Percentiles rank a stretch among this genome's conserved stretches.
phyloP scores from a whole-genome alignment of 2,888 invertebrate genomes.

The Deladenus siricidicola region DNA sequence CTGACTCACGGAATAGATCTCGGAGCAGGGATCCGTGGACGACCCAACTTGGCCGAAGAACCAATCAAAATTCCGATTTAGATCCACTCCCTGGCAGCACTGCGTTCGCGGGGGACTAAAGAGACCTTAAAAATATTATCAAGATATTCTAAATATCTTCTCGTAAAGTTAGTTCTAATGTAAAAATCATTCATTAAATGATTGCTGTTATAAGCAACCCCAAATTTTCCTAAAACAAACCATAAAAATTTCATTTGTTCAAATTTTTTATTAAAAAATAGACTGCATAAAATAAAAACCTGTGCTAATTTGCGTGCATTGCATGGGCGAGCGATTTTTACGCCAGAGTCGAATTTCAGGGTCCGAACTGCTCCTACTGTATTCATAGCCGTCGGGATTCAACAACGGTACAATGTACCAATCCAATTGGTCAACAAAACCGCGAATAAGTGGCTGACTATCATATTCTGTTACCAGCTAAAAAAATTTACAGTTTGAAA shows the following conservation, averaged over 20 bases:
- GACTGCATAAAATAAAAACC: slow-evolving; percentile 24
- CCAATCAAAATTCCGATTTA: slow-evolving; percentile 53
- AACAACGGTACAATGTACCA: slow-evolving; percentile 52
- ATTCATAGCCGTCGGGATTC: slow-evolving; percentile 47
- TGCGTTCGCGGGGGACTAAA: slow-evolving; percentile 45
- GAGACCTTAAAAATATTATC: slow-evolving; percentile 31
- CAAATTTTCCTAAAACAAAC: too few relatives aligned
- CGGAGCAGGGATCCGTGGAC: slow-evolving; percentile 50
- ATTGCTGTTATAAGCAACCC: too few relatives aligned
- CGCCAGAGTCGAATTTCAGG: slow-evolving; percentile 43
- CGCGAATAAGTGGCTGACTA: slow-evolving; percentile 36
- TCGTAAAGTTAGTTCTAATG: too few relatives aligned
- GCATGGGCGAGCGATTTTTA: slow-evolving; percentile 43
- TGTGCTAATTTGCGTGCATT: slow-evolving; percentile 29
- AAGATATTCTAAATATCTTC: too few relatives aligned
- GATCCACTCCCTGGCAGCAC: slow-evolving; percentile 52
- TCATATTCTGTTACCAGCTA: slow-evolving; percentile 48
- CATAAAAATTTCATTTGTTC: too few relatives aligned
- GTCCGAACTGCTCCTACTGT: slow-evolving; percentile 23
- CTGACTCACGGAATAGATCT: slow-evolving; percentile 47
- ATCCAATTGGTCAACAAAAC: slow-evolving; percentile 49
- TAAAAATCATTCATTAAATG: too few relatives aligned
- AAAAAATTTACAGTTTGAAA: slow-evolving; percentile 2
- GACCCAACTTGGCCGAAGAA: slow-evolving; percentile 52
- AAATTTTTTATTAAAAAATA: neutral